Evolutionary conservation across 1,140 invertebrate species (phyloP), one percentile per base, ranked within the genome.

Genomic region (Trichogramma pretiosum): DNA sequence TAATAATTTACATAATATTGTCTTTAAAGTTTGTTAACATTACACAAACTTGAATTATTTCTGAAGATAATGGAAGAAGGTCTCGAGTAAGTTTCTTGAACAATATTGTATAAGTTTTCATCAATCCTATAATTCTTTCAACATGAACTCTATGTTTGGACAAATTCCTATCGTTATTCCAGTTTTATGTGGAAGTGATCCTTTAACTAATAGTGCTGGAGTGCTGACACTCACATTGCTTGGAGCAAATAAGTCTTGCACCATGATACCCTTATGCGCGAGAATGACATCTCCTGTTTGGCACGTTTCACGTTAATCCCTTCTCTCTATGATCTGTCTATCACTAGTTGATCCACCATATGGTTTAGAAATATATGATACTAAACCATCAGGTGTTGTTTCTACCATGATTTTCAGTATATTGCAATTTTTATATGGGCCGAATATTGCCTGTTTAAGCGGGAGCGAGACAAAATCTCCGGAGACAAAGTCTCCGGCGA

Each of bases 361-460:
- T 2, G n/a, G 1, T 3, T 10, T 14, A 26, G 3, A 4, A 24
- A 3, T 22, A 26, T 40, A 26, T 2, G 38, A 3, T 9, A 26
- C 3, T 40, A 40, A 28, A 3, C 38, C 38, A 16, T 14, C 38
- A n/a, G 23, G 38, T 16, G 22, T 10, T 10, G 3, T 14, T 0
- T 24, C 21, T 9, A 40, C 17, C 5, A 40, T 16, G 14, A 24
- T 14, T 40, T 40, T 26, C 4, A 14, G 8, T 16, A 14, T 40
- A 3, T 13, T 24, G 9, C 16, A 10, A 26, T 40, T 40, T 26
- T 40, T 40, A 14, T 40, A 40, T 22, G 10, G 4, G 9, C 11
- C 17, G 38, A 40, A 40, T 8, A 14, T 11, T 4, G 22, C n/a
- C 18, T 40, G 38, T 5, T 40, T 5, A 21, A 56, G 48, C n/a